These are phyloP conservation scores for Tholera decimalis DNA, from an alignment of 2,888 invertebrate species.

Conservation along the genomic window DNA sequence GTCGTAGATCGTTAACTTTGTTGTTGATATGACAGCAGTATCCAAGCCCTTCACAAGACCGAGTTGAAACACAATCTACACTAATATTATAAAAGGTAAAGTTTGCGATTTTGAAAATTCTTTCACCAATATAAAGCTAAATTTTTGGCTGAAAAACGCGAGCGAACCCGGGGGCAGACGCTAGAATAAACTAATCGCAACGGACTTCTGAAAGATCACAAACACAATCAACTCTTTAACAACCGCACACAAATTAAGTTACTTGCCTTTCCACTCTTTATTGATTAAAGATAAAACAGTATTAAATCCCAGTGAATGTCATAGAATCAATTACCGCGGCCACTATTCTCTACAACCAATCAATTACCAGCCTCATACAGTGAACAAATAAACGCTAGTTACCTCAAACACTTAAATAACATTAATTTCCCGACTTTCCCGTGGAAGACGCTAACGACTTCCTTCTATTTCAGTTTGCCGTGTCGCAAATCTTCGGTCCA, in stretches of 20 bases:
- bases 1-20: no score
- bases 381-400: conserved; percentile 56
- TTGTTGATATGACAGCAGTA: not conserved
- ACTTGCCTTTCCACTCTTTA: not conserved
- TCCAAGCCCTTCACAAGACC: not conserved
- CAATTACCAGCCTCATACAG: conserved; percentile 30
- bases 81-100: no score
- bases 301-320: conserved; percentile 23
- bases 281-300: conserved; percentile 16
- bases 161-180: no score
- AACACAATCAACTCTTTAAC: not conserved
- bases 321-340: conserved; percentile 18
- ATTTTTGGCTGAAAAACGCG: no score
- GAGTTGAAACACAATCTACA: not conserved
- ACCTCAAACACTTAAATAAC: conserved; percentile 58
- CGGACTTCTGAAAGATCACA: not conserved
- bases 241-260: conserved; percentile 7
- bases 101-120: no score
- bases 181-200: not conserved
- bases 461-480: conserved; percentile 66
- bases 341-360: conserved; percentile 20
- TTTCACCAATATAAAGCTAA: no score
- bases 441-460: conserved; percentile 69
- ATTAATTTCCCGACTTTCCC: conserved; percentile 73
- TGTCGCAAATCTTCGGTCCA: conserved; percentile 70